Evolutionary conservation across 2,113 vertebrate species (phyloP), one percentile per base, ranked within the genome.

Genomic region (Dendropsophus ebraccatus): DNA sequence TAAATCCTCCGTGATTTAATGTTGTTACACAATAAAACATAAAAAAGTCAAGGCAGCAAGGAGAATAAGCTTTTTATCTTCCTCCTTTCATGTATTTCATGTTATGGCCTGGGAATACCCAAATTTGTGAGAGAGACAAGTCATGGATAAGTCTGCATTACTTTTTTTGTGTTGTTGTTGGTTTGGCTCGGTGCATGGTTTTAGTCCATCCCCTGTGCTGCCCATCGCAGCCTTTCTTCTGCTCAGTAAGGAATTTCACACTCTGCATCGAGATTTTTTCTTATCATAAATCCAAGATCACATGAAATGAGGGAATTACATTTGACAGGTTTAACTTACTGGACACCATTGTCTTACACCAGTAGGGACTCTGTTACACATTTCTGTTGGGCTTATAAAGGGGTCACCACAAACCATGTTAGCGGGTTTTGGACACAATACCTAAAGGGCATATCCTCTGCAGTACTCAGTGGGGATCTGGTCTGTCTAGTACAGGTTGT

Each of bases 211-310:
- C n/a, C n/a, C 12, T 62, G 37, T 49, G n/a, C 25, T 25, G 16
- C 23, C 16, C 77, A 75, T 50, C 25, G 12, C 10, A 14, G 49
- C 2, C 21, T 41, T 65, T 19, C 13, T 50, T 77, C 56, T 35
- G 37, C 17, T 65, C n/a, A 85, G 58, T 16, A 16, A 28, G 75
- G 74, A 77, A 85, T 69, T 85, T 78, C 74, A 49, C 74, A 37
- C 32, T 67, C 23, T 19, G 12, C 30, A 28, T 69, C 62, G 52
- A 82, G 25, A 52, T 82, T 25, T 35, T 65, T 30, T 41, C 14
- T 25, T 30, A 12, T 13, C 2, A 8, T 50, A 47, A 14, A 16
- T 47, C 58, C 9, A 41, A 30, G n/a, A 41, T 65, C 60, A 67
- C 58, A 67, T 52, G 13, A 52, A 16, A 52, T 28, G 21, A 14